phyloP scores from a whole-genome alignment of 2,888 invertebrate genomes.

The Lepetodrilus schrolli region DNA sequence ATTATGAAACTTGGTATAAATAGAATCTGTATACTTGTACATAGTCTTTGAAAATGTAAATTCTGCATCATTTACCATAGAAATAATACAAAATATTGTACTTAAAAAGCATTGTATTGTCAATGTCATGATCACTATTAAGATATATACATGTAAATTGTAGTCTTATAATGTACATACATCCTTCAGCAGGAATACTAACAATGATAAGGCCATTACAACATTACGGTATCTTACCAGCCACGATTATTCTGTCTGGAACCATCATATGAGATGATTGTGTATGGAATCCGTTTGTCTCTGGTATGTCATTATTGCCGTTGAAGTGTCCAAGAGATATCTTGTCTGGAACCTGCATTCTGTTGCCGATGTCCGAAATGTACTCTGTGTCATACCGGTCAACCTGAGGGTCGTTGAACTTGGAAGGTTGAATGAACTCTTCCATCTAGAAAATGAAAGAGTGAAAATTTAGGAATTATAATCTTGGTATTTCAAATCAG shows the following conservation, averaged over 20 bases:
- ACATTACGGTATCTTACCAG: conserved; percentile 84
- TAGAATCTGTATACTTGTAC: too few species aligned
- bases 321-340: conserved; percentile 81
- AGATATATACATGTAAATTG: too few species aligned
- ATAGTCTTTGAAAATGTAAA: too few species aligned
- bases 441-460: not conserved
- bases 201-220: too few species aligned
- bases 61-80: too few species aligned
- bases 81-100: too few species aligned
- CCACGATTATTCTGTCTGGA: conserved; percentile 92
- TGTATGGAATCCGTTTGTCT: not conserved
- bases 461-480: not conserved
- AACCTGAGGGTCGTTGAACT: conserved; percentile 66
- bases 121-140: too few species aligned
- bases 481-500: not conserved
- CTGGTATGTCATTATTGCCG: too few species aligned
- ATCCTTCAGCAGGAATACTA: too few species aligned
- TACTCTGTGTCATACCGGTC: conserved; percentile 82
- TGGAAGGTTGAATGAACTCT: conserved; percentile 64
- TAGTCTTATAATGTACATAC: too few species aligned
- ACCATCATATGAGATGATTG: conserved; percentile 83
- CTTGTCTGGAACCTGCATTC: conserved; percentile 87
- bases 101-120: too few species aligned
- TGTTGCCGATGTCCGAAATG: conserved; percentile 85
- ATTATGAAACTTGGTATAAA: too few species aligned